phyloP scores from a whole-genome alignment of 30 jellyfish, hydroid and myxozoan genomes.

The Cassiopea xamachana region DNA sequence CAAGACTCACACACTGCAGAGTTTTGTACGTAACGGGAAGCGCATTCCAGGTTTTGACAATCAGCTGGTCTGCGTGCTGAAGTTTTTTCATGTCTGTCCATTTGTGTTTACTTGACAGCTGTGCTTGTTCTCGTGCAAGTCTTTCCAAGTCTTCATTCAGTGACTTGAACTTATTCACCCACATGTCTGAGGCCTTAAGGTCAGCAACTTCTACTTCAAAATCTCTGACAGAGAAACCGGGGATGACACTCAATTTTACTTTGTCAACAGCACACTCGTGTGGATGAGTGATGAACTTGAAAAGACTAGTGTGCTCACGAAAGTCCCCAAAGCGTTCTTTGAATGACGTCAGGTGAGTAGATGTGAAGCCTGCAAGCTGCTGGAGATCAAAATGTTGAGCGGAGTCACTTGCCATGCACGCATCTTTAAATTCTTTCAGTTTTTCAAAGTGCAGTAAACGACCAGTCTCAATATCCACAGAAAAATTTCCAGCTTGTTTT shows the following conservation, averaged over 20 bases:
- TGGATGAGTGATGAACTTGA: neutral
- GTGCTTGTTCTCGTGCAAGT: neutral
- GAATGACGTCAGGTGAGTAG: neutral
- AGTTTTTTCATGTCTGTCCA: neutral
- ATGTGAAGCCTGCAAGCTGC: slow-evolving; percentile 13
- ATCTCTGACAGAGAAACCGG: neutral
- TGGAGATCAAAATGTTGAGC: slow-evolving; percentile 2
- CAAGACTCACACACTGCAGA: neutral
- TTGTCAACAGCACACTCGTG: neutral
- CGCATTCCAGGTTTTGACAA: neutral
- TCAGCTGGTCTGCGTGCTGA: slow-evolving; percentile 1
- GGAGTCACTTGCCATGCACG: slow-evolving; percentile 5
- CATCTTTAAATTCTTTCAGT: neutral
- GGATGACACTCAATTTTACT: neutral
- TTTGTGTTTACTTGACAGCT: neutral
- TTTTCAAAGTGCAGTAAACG: slow-evolving; percentile 9
- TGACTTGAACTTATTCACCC: neutral
- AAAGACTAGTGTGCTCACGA: neutral
- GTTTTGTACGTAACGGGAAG: neutral
- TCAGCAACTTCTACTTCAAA: neutral
- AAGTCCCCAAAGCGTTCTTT: neutral
- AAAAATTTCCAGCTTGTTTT: neutral
- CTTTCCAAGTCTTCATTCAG: neutral
- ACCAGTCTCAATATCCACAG: neutral
- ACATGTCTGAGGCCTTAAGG: neutral